Conservation (phyloP, 2,888 invertebrate species). For the Hirtodrosophila cameraria region DNA sequence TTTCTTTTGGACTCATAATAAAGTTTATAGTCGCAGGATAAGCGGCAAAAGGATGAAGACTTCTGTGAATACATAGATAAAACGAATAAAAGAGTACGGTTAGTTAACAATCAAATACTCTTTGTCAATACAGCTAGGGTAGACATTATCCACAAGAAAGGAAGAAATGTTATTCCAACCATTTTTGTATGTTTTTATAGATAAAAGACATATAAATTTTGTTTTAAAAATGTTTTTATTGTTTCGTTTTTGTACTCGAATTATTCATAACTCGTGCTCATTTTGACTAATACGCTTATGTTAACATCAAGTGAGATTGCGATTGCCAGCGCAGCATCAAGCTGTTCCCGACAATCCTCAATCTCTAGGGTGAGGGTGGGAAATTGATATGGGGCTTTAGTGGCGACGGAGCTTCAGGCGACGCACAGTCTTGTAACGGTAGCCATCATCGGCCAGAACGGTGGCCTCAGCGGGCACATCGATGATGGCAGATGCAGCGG, state of each 20-base stretch:
- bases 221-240: conserved; percentile 53
- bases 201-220: conserved; percentile 1
- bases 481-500: conserved; percentile 26
- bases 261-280: conserved; percentile 64
- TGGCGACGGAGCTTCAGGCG: conserved; percentile 71
- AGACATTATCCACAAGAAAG: too few relatives aligned
- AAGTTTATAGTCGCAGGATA: too few relatives aligned
- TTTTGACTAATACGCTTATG: conserved; percentile 73
- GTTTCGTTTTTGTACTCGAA: conserved; percentile 72
- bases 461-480: conserved; percentile 36
- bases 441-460: conserved; percentile 66
- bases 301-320: conserved; percentile 57
- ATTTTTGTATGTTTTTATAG: neutral
- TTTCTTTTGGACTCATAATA: too few relatives aligned
- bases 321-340: conserved; percentile 30
- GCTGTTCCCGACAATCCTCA: conserved; percentile 43
- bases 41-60: too few relatives aligned
- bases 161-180: too few relatives aligned
- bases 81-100: too few relatives aligned
- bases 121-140: too few relatives aligned
- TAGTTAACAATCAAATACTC: too few relatives aligned
- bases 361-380: conserved; percentile 38
- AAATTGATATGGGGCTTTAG: conserved; percentile 28
- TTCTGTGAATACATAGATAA: too few relatives aligned
- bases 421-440: conserved; percentile 75